Evolutionary conservation across 2,113 vertebrate species (phyloP).

Genomic region (Microcebus jonahi): DNA sequence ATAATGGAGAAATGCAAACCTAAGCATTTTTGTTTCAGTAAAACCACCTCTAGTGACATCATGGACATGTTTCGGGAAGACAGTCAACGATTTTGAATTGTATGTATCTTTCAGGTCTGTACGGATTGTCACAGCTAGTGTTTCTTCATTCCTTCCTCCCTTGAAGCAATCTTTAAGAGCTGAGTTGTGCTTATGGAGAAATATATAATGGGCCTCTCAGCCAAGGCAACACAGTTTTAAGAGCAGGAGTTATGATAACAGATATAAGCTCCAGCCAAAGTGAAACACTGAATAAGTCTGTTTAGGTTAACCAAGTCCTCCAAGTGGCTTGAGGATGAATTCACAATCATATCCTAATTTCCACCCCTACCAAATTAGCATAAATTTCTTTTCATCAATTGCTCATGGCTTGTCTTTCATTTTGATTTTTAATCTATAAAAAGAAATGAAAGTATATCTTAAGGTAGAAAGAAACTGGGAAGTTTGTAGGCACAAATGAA

Average conservation of each 20-base stretch:
- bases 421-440: conserved; percentile 42
- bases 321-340: not conserved
- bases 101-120: conserved; percentile 37
- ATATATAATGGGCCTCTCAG: not conserved
- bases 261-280: not conserved
- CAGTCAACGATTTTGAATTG: conserved; percentile 25
- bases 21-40: conserved; percentile 40
- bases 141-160: not conserved
- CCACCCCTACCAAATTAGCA: not conserved
- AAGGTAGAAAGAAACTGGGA: not conserved
- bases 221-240: conserved; percentile 3
- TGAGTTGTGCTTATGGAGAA: not conserved
- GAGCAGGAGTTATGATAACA: not conserved
- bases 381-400: conserved; percentile 3
- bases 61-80: conserved; percentile 35
- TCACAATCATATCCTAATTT: not conserved
- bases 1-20: conserved; percentile 14
- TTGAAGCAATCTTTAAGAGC: conserved; percentile 3
- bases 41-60: conserved; percentile 47
- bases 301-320: not conserved
- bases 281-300: not conserved
- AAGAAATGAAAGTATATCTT: conserved; percentile 43
- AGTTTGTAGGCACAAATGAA: conserved; percentile 14
- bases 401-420: conserved; percentile 28
- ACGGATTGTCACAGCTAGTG: not conserved